Evolutionary conservation across 2,113 vertebrate genomes (phyloP).

Genomic region (Castor canadensis): DNA sequence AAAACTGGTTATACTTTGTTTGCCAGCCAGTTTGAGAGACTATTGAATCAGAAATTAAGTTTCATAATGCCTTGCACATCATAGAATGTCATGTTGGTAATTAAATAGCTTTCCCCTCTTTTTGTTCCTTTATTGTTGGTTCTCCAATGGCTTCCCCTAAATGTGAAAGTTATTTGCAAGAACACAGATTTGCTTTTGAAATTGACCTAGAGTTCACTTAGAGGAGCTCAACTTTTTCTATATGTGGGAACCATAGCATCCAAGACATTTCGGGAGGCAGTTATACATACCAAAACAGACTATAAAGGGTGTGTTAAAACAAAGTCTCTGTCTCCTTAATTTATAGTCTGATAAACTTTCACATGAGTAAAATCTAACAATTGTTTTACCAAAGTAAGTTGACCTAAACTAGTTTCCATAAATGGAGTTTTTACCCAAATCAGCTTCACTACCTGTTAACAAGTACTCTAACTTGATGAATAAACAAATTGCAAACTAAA

Average conservation of each 20-base stretch:
- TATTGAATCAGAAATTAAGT: neutral
- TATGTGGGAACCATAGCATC: neutral
- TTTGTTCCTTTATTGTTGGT: neutral
- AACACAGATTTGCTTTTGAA: neutral
- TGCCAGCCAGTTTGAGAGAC: neutral
- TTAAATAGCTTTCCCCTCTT: neutral
- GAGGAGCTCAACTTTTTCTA: neutral
- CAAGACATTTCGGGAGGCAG: neutral
- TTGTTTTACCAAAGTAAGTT: neutral
- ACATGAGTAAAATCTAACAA: neutral
- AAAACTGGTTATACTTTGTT: neutral
- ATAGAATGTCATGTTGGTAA: neutral
- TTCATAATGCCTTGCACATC: neutral
- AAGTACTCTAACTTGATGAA: neutral
- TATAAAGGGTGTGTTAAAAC: neutral
- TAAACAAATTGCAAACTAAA: neutral
- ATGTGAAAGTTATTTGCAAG: too few relatives aligned
- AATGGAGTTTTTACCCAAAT: neutral
- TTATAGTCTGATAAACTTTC: neutral
- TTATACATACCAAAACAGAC: neutral
- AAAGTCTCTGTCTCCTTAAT: neutral
- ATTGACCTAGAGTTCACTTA: neutral
- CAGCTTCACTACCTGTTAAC: neutral
- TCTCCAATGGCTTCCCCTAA: neutral
- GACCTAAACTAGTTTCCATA: neutral